Evolutionary conservation across 2,888 invertebrate species (phyloP).

Genomic region (Erpobdella octoculata): DNA sequence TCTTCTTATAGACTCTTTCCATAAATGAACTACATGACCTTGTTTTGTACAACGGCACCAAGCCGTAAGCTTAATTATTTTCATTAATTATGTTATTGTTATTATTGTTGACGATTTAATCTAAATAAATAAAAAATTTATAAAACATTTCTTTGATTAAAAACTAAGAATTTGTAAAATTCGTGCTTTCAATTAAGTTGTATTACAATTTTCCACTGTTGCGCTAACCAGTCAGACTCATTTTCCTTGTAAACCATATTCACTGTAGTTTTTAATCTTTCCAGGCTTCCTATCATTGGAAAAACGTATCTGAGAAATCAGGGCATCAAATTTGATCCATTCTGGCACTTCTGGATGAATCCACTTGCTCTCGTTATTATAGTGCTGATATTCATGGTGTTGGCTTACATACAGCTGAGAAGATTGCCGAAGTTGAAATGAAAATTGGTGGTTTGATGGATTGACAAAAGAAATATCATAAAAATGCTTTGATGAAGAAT

Average conservation of each 20-base stretch:
- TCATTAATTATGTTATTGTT: neutral
- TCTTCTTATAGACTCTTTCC: conserved; percentile 27
- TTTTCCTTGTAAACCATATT: neutral
- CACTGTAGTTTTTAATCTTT: neutral
- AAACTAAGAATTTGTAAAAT: too few species aligned
- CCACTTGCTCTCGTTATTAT: conserved; percentile 44
- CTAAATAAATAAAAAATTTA: neutral
- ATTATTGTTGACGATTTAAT: neutral
- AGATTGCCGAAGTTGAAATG: conserved; percentile 41
- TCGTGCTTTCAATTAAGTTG: too few species aligned
- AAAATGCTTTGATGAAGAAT: too few species aligned
- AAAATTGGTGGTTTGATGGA: too few species aligned
- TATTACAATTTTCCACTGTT: too few species aligned
- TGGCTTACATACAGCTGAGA: conserved; percentile 48
- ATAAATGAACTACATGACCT: conserved; percentile 34
- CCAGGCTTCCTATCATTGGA: conserved; percentile 21
- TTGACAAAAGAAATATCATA: too few species aligned
- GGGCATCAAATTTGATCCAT: conserved; percentile 37
- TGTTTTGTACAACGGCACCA: neutral
- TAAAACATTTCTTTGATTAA: too few species aligned
- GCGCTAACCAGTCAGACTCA: too few species aligned
- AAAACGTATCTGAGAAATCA: conserved; percentile 12
- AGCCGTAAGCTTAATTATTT: neutral
- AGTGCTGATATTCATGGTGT: conserved; percentile 40
- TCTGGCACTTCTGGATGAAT: conserved; percentile 49